These are phyloP conservation scores for Thymelicus lineola DNA, from an alignment of 2,888 invertebrate species.

Conservation along the genomic window DNA sequence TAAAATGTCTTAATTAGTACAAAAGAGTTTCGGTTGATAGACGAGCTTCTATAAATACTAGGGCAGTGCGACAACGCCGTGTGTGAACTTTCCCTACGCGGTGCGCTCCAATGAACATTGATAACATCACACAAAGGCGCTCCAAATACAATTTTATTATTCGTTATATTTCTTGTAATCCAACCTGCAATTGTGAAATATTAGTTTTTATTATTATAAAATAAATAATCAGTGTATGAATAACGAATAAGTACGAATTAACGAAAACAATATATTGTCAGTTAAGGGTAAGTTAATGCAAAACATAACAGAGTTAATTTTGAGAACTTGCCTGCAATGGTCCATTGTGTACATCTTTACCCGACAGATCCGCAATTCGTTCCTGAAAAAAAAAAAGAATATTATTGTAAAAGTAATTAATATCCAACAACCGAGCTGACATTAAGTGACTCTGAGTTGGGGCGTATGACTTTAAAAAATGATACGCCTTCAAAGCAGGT, in stretches of 20 bases:
- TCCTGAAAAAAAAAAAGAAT: conserved; percentile 68
- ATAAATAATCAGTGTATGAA: too few species aligned
- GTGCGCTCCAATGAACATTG: conserved; percentile 43
- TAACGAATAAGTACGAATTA: too few species aligned
- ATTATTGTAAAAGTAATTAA: too few species aligned
- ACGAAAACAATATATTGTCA: too few species aligned
- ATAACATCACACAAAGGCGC: conserved; percentile 58
- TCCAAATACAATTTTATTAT: conserved; percentile 52
- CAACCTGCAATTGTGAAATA: conserved; percentile 67
- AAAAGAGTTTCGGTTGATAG: conserved; percentile 30
- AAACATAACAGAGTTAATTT: background rate
- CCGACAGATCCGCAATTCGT: conserved; percentile 72
- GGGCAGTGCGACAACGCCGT: conserved; percentile 40
- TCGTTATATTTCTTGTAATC: conserved; percentile 84
- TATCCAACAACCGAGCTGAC: too few species aligned
- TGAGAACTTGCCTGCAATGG: conserved; percentile 68
- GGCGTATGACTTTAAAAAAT: too few species aligned
- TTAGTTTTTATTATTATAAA: background rate
- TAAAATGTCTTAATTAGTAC: conserved; percentile 23
- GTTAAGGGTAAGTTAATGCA: too few species aligned
- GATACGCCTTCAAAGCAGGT: too few species aligned
- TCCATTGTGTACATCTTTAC: conserved; percentile 75
- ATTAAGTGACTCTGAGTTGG: too few species aligned
- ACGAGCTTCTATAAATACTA: conserved; percentile 34
- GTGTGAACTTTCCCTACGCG: conserved; percentile 29